Conservation (phyloP, 92 coral and sea anemone species). For the Montipora capitata region DNA sequence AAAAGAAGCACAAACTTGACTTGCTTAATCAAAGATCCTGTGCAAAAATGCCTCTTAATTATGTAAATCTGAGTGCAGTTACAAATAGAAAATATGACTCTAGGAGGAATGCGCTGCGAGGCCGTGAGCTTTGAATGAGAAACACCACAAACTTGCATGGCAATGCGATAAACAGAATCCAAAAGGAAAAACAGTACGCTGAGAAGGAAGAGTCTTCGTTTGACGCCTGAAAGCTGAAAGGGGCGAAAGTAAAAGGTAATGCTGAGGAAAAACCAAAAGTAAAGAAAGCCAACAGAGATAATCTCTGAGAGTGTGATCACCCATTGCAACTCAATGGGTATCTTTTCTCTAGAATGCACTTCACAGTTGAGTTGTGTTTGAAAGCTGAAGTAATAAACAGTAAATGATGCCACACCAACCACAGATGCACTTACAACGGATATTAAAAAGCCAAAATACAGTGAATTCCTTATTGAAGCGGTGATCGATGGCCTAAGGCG, state of each 20-base stretch:
- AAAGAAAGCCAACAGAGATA: not conserved
- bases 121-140: not conserved
- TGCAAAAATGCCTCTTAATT: not conserved
- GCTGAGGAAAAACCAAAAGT: not conserved
- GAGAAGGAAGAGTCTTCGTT: not conserved
- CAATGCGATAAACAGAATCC: conserved; percentile 10
- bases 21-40: not conserved
- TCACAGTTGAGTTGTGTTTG: not conserved
- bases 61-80: not conserved
- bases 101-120: not conserved
- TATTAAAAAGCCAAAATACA: conserved; percentile 10
- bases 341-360: not conserved
- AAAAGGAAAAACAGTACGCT: not conserved
- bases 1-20: not conserved
- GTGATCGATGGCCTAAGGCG: not conserved
- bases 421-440: not conserved
- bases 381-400: not conserved
- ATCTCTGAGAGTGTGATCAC: not conserved
- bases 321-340: not conserved
- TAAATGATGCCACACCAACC: not conserved
- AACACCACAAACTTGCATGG: not conserved
- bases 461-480: not conserved
- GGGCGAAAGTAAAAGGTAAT: not conserved
- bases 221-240: not conserved
- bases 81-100: not conserved